Base-by-base conservation (phyloP, 2,113 vertebrate species). In the Chloebia gouldiae region DNA sequence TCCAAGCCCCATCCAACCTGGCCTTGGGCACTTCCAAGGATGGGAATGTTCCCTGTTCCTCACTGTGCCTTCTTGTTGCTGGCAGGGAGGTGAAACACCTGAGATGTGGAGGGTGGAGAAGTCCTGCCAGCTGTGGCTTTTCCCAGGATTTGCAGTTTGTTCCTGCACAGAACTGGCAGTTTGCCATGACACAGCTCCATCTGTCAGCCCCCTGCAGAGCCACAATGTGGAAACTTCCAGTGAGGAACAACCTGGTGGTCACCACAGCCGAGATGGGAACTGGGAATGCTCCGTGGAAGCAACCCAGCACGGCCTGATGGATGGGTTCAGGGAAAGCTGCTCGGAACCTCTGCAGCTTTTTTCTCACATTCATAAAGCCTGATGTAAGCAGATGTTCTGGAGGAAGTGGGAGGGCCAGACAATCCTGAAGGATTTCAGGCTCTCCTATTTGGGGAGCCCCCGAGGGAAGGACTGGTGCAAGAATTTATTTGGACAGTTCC, bases 401-500 rank as follows among this genome's bases (percentile, higher is more conserved):
- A 91, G 84, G 82, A 86, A 84, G 45, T 50, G 53, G 77, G 89
- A 95, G 78, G 65, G 69, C 86, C 60, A 64, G 77, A 37, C 17
- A 24, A 53, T 12, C 75, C 75, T 40, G 86, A 61, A 86, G 85
- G 65, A 69, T 68, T 95, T 69, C 40, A 59, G 49, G 65, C 69
- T 79, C 49, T 96, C 70, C 91, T 72, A 20, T 89, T 35, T 50
- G 93, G 80, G 89, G 73, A 95, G 45, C 6, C 50, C 91, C 70
- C 23, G 0, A 78, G 86, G 91, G 92, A 95, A 71, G 31, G 81
- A 19, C 40, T 86, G 50, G 20, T 54, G 51, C 28, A 78, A 75
- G 61, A 51, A 81, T 81, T 81, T 86, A 60, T 86, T 92, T 84
- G 49, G 73, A 68, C 7, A 85, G 25, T 69, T 88, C 73, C 78